Evolutionary conservation across 2,888 invertebrate genomes (phyloP), one percentile per base, ranked within the genome.

Genomic region (Emmelina monodactyla): DNA sequence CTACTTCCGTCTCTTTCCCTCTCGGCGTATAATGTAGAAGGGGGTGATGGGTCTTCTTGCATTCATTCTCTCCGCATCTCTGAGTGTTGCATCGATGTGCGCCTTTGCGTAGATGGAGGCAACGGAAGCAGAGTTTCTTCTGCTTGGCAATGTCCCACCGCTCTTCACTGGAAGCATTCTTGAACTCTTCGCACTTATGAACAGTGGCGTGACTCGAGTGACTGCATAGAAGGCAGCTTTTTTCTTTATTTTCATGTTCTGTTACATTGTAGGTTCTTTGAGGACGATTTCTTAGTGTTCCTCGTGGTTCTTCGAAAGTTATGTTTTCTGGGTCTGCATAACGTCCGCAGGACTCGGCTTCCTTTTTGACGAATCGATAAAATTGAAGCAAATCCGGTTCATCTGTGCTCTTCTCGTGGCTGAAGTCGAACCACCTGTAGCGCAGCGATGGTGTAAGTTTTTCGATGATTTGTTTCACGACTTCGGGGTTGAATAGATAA

Each of bases 401-500:
- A 4, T 15, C 16, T 11, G 22, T 28, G 11, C 2, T 6, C 13
- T 10, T 2, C 4, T 4, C 5, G n/a, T 12, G 12, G 5, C n/a
- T 31, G 16, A 14, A 35, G 15, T 35, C 35, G 28, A 15, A 35
- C 35, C 35, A 35, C 9, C 25, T 22, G 11, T 15, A 19, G 11
- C 22, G 14, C 2, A 29, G 7, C 2, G 14, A 12, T 5, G 31
- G 16, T 7, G 35, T 31, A 2, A 35, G 7, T 11, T 35, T 35
- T n/a, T 35, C 31, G 1, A 31, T 5, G 9, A 31, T 25, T 6
- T n/a, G n/a, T n/a, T n/a, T n/a, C n/a, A n/a, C n/a, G n/a, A n/a
- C n/a, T n/a, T n/a, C n/a, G n/a, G 36, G 36, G 12, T n/a, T 35
- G 16, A 28, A 28, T 13, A 35, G 22, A 11, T 32, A 35, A 2